phyloP scores from a whole-genome alignment of 2,888 invertebrate species.

The Noctua pronuba region DNA sequence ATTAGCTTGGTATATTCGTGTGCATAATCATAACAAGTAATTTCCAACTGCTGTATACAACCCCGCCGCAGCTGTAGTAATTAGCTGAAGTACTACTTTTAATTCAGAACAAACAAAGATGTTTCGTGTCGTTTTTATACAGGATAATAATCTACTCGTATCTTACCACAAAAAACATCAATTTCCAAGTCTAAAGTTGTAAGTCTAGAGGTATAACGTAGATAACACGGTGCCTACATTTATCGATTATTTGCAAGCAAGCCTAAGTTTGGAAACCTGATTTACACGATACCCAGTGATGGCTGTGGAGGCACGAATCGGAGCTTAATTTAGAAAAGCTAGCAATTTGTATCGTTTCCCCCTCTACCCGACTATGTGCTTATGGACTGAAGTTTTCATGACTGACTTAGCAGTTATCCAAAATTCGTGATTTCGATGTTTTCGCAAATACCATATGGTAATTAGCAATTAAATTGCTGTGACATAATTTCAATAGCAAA shows the following conservation, averaged over 20 bases:
- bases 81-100: slow-evolving; percentile 26
- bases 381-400: neutral
- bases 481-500: neutral
- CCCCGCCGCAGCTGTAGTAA: neutral
- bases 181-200: slow-evolving; percentile 2
- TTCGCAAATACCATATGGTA: neutral
- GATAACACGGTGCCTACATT: neutral
- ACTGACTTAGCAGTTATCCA: slow-evolving; percentile 1
- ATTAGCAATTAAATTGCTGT: too few species aligned
- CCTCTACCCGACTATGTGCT: neutral
- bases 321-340: slow-evolving; percentile 28
- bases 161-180: neutral
- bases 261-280: slow-evolving; percentile 37
- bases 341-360: slow-evolving; percentile 20
- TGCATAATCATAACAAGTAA: neutral
- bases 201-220: neutral
- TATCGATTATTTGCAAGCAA: slow-evolving; percentile 29
- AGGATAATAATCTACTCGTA: neutral
- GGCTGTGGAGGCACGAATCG: slow-evolving; percentile 23
- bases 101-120: slow-evolving; percentile 7
- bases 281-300: slow-evolving; percentile 28
- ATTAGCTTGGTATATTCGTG: neutral
- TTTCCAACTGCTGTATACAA: neutral
- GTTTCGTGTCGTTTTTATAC: neutral
- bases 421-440: neutral